Evolutionary conservation across 2,113 vertebrate genomes (phyloP), one percentile per base, ranked within the genome.

Genomic region (Galemys pyrenaicus): DNA sequence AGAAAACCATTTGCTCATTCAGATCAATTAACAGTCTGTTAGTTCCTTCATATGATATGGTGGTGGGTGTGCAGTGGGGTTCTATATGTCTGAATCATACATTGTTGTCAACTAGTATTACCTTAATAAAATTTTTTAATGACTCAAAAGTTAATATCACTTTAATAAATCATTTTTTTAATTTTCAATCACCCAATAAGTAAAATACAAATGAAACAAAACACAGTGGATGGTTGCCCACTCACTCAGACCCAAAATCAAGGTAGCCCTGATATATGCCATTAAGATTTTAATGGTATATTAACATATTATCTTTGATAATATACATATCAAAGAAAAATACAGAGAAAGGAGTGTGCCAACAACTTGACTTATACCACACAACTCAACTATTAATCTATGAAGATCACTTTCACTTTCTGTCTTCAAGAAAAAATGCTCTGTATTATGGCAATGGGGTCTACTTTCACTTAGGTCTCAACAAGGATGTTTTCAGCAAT

Each of bases 141-240:
- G 16, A 51, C 17, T 51, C 17, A 51, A 51, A 51, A 51, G 7
- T 16, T 5, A 17, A 51, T 51, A 51, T 51, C 49, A 51, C 49
- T 17, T 51, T 51, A 51, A 51, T 51, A 51, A 17, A 51, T 51
- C 16, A 51, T 16, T 51, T 51, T 51, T 51, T 51, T 17, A 51
- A 51, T 51, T 73, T 86, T 78, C 26, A 84, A 13, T 82, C 35
- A 49, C 9, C 49, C 16, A 39, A 24, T 17, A 67, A 80, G 17
- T 68, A 68, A 91, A 78, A 73, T 54, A 54, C 0, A 80, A 82
- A 49, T 11, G 19, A 94, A 81, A 89, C 1, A 44, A 96, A 92
- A 71, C 5, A 54, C 10, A 82, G 35, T 19, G 5, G 30, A 60
- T 65, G 11, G 10, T 19, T 54, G 30, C 39, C 22, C n/a, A 37